Evolutionary conservation across 2,113 vertebrate species (phyloP).

Genomic region (Aspidoscelis tigris): DNA sequence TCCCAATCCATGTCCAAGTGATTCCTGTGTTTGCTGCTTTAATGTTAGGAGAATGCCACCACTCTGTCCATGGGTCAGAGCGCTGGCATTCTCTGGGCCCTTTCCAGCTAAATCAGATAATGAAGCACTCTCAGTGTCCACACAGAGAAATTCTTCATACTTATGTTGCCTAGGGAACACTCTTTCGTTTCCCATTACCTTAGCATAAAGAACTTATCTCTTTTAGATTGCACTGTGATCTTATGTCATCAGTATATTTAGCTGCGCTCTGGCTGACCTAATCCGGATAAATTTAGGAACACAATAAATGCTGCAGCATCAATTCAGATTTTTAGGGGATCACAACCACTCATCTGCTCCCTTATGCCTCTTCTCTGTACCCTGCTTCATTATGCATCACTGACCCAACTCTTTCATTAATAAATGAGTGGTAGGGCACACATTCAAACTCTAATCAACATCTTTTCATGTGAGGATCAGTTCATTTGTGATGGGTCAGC

Average conservation of each 20-base stretch:
- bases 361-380: background rate
- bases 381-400: background rate
- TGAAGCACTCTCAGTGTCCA: too few species aligned
- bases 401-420: background rate
- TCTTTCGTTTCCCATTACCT: too few species aligned
- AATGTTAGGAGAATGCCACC: too few species aligned
- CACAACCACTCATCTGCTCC: too few species aligned
- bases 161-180: too few species aligned
- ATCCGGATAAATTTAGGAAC: background rate
- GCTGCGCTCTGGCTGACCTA: background rate
- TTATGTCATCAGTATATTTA: background rate
- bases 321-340: background rate
- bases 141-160: too few species aligned
- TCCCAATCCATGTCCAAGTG: too few species aligned
- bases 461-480: background rate
- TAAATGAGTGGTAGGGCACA: background rate
- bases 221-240: background rate
- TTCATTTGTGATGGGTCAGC: background rate
- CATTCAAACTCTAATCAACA: background rate
- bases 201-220: background rate
- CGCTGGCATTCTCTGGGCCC: too few species aligned
- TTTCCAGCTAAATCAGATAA: too few species aligned
- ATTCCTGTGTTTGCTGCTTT: too few species aligned
- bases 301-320: background rate
- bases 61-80: too few species aligned